Conservation (phyloP, 2,797 vertebrate genomes). For the Lagorchestes hirsutus region DNA sequence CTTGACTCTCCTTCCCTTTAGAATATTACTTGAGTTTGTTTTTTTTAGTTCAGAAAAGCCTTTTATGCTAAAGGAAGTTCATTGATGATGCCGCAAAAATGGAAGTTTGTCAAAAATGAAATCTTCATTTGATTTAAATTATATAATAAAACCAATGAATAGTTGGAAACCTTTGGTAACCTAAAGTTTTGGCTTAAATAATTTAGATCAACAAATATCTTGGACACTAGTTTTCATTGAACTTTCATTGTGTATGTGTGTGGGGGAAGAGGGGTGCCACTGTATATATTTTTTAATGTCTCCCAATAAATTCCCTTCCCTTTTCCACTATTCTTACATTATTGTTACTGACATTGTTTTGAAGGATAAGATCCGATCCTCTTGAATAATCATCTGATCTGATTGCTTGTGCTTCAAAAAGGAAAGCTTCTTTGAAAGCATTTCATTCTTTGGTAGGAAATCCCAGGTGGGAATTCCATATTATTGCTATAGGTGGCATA, state of each 20-base stretch:
- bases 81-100: constrained; percentile 15
- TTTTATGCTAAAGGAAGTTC: not conserved
- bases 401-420: not conserved
- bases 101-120: not conserved
- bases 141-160: not conserved
- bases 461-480: not conserved
- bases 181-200: constrained; percentile 21
- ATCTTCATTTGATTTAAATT: constrained; percentile 10
- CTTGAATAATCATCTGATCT: not conserved
- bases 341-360: not conserved
- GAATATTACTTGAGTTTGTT: not conserved
- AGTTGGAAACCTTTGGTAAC: constrained; percentile 24
- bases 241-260: constrained; percentile 25
- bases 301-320: not conserved
- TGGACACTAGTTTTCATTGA: constrained; percentile 2
- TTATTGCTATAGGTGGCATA: constrained; percentile 21
- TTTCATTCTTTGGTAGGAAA: not conserved
- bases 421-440: not conserved
- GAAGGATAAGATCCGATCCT: not conserved
- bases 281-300: not conserved
- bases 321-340: not conserved
- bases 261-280: not conserved
- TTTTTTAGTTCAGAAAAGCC: constrained; percentile 27
- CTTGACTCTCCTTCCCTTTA: not conserved
- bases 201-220: not conserved